Base-by-base conservation (phyloP, 2,113 vertebrate genomes). In the Bufo gargarizans region DNA sequence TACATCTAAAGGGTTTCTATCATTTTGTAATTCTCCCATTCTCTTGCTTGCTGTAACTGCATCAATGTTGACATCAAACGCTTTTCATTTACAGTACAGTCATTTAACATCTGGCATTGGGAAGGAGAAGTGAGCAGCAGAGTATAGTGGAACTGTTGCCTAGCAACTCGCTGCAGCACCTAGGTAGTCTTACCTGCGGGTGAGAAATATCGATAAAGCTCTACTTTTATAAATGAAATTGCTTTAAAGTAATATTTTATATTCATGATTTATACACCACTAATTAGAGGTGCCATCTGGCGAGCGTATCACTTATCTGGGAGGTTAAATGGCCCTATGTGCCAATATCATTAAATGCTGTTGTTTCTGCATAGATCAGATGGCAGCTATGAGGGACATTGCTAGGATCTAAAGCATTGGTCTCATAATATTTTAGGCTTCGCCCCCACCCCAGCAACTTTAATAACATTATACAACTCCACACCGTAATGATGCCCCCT, bases 11-110 rank as follows among this genome's bases (percentile, higher is more conserved):
- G 63, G 43, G 47, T 69, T 71, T 84, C 45, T 84, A 55, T 69
- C 49, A 84, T 85, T 58, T 85, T 76, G 49, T 85, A 58, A 85
- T 85, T 74, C 67, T 74, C 83, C 55, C n/a, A 71, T 84, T 84
- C 82, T 84, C 43, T 84, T 84, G 61, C 81, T 83, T 53, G 47
- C 59, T 82, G 79, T 82, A 67, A 82, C 79, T 76, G 71, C 86
- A 88, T 59, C 67, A 72, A 20, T 58, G 81, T 82, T 65, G 56
- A 80, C 85, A 71, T 82, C 79, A 82, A 88, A 82, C 86, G 81
- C 77, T 87, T 71, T 87, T 87, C 86, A 81, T 87, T 87, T 88
- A 82, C 78, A 88, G 78, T 86, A 56, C 22, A 82, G 71, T 58
- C 78, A 82, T 88, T 82, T 82, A 88, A 88, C 67, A 58, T 82